Evolutionary conservation across 2,888 invertebrate genomes (phyloP).

Genomic region (Lymantria dispar): DNA sequence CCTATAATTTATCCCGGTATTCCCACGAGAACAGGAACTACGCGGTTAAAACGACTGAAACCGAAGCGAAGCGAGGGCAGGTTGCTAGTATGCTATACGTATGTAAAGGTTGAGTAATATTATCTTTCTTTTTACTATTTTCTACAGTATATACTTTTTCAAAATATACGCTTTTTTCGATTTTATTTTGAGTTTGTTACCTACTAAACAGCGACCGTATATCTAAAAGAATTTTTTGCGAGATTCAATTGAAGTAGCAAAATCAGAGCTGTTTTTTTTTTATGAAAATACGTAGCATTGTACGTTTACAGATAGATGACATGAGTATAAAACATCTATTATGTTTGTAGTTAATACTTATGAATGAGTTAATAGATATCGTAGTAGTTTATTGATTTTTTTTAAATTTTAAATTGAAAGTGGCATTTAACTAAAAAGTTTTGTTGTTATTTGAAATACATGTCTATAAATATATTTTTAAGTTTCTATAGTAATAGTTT

Average conservation of each 20-base stretch:
- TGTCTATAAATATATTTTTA: background rate
- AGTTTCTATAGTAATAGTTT: background rate
- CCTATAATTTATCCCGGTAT: no score
- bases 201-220: background rate
- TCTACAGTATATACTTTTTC: no score
- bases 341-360: background rate
- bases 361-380: background rate
- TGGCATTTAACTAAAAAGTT: background rate
- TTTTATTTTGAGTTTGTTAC: no score
- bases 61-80: no score
- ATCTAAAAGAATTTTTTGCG: background rate
- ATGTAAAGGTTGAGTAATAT: no score
- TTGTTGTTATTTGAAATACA: background rate
- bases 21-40: no score
- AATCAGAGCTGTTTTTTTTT: background rate
- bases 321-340: background rate
- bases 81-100: no score
- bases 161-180: no score
- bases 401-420: background rate
- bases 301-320: background rate
- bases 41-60: no score
- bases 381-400: background rate
- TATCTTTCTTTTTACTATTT: no score
- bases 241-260: background rate
- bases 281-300: background rate